Base-by-base conservation (phyloP, 2,888 invertebrate species). In the Saturnia pavonia region DNA sequence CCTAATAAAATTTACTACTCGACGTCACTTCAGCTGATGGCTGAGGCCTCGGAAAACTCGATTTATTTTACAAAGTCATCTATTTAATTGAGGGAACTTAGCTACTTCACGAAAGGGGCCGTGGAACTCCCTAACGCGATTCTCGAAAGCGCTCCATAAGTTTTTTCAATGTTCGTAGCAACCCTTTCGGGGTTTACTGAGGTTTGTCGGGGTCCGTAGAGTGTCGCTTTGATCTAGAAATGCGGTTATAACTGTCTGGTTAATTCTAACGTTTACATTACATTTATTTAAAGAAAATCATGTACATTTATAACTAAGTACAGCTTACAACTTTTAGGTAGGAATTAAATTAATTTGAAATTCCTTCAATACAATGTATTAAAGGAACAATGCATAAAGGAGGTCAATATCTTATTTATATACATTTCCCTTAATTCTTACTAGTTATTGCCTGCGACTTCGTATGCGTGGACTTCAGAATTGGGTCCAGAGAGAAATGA, bases 1-100 rank as follows among this genome's bases (percentile, higher is more conserved):
- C 79, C 81, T 85, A 85, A 85, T 85, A 85, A 85, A 85, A 85
- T 85, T 82, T 82, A 85, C 84, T 85, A 83, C 84, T 85, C 71
- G 74, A 81, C 85, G 85, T 84, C 81, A 81, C 80, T 82, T 76
- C 70, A 69, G 68, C 71, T 68, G 72, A 74, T 76, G 77, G 80
- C 75, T 77, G 75, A 63, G 70, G 70, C 51, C 68, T 75, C 68
- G 69, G 79, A 76, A 77, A 82, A 82, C 79, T 78, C 82, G 81
- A 82, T 82, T 81, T 81, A 81, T 81, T 81, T 82, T 79, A 74
- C 79, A 85, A 80, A 85, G 85, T 85, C 85, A 85, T 85, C 82
- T 80, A 80, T 85, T 80, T 85, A 85, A 85, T 85, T 85, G 85
- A 81, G 76, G 79, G 76, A 83, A 83, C 79, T 83, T 83, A 76